Evolutionary conservation across 1,140 invertebrate genomes (phyloP).

Genomic region (Dufourea novaeangliae): DNA sequence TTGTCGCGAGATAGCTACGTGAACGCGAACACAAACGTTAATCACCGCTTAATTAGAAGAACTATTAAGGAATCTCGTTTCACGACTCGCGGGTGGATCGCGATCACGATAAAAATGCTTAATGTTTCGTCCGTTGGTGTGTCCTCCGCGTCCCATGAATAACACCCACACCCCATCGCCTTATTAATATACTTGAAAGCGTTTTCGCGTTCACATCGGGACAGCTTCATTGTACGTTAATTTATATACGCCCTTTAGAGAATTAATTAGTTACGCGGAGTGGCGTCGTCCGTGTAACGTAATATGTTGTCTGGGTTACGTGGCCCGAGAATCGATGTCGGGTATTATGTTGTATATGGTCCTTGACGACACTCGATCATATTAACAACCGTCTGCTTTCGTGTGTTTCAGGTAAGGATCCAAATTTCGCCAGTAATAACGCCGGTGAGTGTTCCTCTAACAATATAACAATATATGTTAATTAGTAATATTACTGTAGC

Average conservation of each 20-base stretch:
- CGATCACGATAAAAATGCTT: constrained; percentile 24
- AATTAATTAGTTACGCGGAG: constrained; percentile 50
- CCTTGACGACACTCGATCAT: constrained; percentile 30
- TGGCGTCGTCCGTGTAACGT: not conserved
- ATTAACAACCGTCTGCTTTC: constrained; percentile 58
- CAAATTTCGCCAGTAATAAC: constrained; percentile 80
- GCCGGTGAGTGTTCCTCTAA: constrained; percentile 80
- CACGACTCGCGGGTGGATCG: not conserved
- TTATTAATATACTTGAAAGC: constrained; percentile 26
- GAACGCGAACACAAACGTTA: not conserved
- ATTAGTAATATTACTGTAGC: constrained; percentile 47
- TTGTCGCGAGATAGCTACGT: no score
- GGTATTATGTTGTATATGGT: constrained; percentile 22
- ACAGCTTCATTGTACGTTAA: constrained; percentile 36
- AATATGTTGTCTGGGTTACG: constrained; percentile 39
- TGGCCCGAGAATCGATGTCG: constrained; percentile 58
- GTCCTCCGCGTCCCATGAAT: not conserved
- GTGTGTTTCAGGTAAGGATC: constrained; percentile 80
- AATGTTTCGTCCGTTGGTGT: not conserved
- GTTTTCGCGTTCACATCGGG: constrained; percentile 23
- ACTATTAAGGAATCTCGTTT: constrained; percentile 17
- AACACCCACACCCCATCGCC: no score
- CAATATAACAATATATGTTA: no score
- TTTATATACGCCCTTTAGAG: constrained; percentile 33
- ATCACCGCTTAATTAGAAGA: constrained; percentile 23